phyloP scores from a whole-genome alignment of 2,113 vertebrate genomes.

The Boulengeromyrus knoepffleri region DNA sequence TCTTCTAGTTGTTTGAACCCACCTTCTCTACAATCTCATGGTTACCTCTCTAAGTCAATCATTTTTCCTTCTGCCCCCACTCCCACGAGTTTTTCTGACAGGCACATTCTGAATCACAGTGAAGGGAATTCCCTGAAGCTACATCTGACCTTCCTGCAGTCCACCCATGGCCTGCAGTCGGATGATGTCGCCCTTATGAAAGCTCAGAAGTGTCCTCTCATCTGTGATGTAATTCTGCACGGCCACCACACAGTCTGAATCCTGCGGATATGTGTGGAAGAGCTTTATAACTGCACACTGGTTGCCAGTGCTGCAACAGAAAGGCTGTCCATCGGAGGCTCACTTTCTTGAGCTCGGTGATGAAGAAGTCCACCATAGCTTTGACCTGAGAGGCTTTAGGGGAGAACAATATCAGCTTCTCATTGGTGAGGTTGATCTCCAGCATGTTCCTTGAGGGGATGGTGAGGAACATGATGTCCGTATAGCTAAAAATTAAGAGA shows the following conservation, averaged over 20 bases:
- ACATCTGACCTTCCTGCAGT: slow-evolving; percentile 64
- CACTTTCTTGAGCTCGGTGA: slow-evolving; percentile 89
- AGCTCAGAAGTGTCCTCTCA: slow-evolving; percentile 65
- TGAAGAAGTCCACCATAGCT: slow-evolving; percentile 81
- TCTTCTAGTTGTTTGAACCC: not conserved
- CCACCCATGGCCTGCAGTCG: slow-evolving; percentile 76
- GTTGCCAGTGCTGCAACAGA: not conserved
- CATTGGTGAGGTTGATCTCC: slow-evolving; percentile 84
- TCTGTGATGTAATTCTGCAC: slow-evolving; percentile 81
- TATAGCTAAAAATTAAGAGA: slow-evolving; percentile 60
- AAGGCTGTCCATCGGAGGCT: not conserved
- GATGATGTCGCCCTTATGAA: slow-evolving; percentile 96
- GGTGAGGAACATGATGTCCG: slow-evolving; percentile 88
- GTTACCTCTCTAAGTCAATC: not conserved
- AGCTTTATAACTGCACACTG: not conserved
- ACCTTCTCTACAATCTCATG: not conserved
- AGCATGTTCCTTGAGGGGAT: slow-evolving; percentile 89
- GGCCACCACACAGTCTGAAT: slow-evolving; percentile 86
- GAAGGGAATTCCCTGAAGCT: not conserved
- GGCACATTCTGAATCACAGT: not conserved
- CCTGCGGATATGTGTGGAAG: slow-evolving; percentile 49
- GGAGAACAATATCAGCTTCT: slow-evolving; percentile 94
- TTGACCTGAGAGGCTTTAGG: slow-evolving; percentile 87
- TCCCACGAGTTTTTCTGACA: not conserved
- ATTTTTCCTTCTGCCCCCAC: not conserved